A percentile compares a stretch with the other conserved stretches of the same genome.
These are phyloP conservation scores for Pterostichus madidus DNA, from an alignment of 2,888 invertebrate species.

Conservation along the genomic window DNA sequence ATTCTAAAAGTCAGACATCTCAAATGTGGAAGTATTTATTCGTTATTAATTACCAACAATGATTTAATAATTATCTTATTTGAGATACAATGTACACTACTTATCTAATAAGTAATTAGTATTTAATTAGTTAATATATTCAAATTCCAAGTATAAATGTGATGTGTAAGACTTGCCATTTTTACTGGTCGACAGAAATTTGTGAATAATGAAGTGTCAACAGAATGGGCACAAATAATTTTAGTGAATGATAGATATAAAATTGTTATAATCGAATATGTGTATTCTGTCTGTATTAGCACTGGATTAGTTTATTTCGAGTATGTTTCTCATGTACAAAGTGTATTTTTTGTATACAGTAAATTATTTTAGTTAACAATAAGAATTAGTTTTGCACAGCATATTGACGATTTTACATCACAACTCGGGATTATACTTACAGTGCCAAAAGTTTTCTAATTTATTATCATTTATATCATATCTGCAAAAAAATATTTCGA, in stretches of 20 bases:
- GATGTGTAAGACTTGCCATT: constrained; percentile 63
- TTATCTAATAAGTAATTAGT: constrained; percentile 48
- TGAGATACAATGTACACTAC: constrained; percentile 23
- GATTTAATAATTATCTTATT: constrained; percentile 27
- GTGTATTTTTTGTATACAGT: constrained; percentile 51
- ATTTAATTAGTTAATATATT: constrained; percentile 59
- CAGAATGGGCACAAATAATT: constrained; percentile 28
- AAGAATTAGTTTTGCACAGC: constrained; percentile 28
- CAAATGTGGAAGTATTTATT: not conserved
- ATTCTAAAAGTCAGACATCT: too few species aligned
- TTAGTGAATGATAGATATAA: constrained; percentile 32
- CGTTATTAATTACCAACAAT: constrained; percentile 17
- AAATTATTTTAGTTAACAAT: constrained; percentile 46
- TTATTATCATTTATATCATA: constrained; percentile 18
- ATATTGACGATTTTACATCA: constrained; percentile 3
- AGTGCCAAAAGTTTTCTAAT: constrained; percentile 45
- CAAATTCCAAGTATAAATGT: constrained; percentile 66
- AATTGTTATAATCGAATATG: not conserved
- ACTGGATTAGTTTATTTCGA: constrained; percentile 21
- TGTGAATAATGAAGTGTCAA: constrained; percentile 21
- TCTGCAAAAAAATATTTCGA: constrained; percentile 8
- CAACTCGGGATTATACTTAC: constrained; percentile 27
- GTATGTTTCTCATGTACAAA: constrained; percentile 37
- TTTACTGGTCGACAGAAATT: constrained; percentile 31
- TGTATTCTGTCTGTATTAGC: constrained; percentile 28